These are phyloP conservation scores for Carposina sasakii DNA, from an alignment of 1,140 invertebrate genomes.

Conservation along the genomic window DNA sequence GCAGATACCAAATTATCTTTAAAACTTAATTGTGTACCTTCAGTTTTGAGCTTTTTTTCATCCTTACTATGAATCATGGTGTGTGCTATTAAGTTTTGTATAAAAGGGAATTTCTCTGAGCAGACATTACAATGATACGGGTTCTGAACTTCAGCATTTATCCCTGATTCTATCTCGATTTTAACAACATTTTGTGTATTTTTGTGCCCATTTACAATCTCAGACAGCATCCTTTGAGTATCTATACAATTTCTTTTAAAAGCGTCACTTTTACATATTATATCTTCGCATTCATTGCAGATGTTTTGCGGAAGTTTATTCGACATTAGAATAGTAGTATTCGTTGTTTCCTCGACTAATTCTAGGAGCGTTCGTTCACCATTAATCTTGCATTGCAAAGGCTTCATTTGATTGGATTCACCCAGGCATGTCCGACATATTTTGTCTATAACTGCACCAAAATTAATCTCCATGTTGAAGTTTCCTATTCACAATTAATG, in stretches of 20 bases:
- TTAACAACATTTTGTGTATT: slow-evolving; percentile 1
- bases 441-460: slow-evolving; percentile 17
- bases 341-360: slow-evolving; percentile 34
- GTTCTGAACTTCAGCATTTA: background rate
- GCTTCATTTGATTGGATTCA: slow-evolving; percentile 32
- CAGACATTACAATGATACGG: background rate
- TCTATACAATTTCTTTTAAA: slow-evolving; percentile 47
- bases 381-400: slow-evolving; percentile 34
- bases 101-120: background rate
- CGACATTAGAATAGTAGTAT: slow-evolving; percentile 36
- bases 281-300: slow-evolving; percentile 37
- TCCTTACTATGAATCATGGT: too few relatives aligned
- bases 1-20: too few relatives aligned
- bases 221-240: slow-evolving; percentile 30
- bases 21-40: too few relatives aligned
- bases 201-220: slow-evolving; percentile 15
- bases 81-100: background rate
- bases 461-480: slow-evolving; percentile 18
- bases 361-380: slow-evolving; percentile 38
- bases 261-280: slow-evolving; percentile 39
- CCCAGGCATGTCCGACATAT: slow-evolving; percentile 44
- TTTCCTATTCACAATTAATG: background rate
- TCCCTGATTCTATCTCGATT: background rate
- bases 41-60: too few relatives aligned
- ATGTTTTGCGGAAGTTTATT: slow-evolving; percentile 44